These are phyloP conservation scores for Ladona fulva DNA, from an alignment of 1,140 invertebrate species.

Conservation along the genomic window DNA sequence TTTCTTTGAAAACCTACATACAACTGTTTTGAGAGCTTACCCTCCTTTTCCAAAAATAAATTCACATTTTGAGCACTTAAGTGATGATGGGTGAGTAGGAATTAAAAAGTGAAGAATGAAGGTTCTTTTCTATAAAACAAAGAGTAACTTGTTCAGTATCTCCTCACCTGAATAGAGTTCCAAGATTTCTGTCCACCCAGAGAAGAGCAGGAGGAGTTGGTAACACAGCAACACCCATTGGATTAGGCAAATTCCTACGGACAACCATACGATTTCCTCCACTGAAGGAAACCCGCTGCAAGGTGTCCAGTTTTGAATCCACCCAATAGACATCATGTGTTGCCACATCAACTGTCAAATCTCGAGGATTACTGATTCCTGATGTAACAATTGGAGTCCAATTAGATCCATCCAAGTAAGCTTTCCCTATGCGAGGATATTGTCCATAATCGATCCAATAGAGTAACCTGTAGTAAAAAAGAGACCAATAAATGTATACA, in stretches of 20 bases:
- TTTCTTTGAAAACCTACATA: too few relatives aligned
- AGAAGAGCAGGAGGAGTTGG: slow-evolving; percentile 64
- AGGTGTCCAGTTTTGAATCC: slow-evolving; percentile 85
- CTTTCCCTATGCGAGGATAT: slow-evolving; percentile 87
- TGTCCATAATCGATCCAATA: slow-evolving; percentile 99
- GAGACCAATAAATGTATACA: background rate
- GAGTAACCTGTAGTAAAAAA: slow-evolving; percentile 44
- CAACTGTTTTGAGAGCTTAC: too few relatives aligned
- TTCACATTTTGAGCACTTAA: too few relatives aligned
- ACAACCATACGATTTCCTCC: slow-evolving; percentile 71
- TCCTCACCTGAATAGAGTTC: slow-evolving; percentile 60
- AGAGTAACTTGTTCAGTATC: too few relatives aligned
- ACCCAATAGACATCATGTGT: slow-evolving; percentile 98
- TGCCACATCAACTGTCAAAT: slow-evolving; percentile 86
- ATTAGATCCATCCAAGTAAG: slow-evolving; percentile 80
- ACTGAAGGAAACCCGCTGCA: slow-evolving; percentile 76
- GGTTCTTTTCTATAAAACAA: too few relatives aligned
- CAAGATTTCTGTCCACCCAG: slow-evolving; percentile 92
- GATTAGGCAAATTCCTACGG: slow-evolving; percentile 82
- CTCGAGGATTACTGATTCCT: slow-evolving; percentile 82
- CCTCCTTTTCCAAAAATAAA: too few relatives aligned
- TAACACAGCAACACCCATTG: slow-evolving; percentile 85
- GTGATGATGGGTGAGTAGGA: too few relatives aligned
- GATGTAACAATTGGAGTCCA: slow-evolving; percentile 81
- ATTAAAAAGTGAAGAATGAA: too few relatives aligned